Evolutionary conservation across 2,888 invertebrate genomes (phyloP), one percentile per base, ranked within the genome.

Genomic region (Acrocyrtus sp.): DNA sequence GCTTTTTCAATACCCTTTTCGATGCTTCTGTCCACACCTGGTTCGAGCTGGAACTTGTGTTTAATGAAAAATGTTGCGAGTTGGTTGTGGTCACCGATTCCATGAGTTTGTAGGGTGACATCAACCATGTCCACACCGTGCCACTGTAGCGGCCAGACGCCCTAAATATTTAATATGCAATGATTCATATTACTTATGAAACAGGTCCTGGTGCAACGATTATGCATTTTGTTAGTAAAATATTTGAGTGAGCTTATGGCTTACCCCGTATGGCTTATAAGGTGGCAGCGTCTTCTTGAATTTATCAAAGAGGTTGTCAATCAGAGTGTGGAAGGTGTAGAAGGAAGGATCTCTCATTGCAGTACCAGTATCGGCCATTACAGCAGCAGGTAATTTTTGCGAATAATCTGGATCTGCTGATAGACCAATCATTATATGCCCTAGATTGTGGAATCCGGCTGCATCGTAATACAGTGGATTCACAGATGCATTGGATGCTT

Each of bases 251-350:
- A 24, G n/a, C 24, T 50, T n/a, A 17, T 10, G 21, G 12, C 63
- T 34, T 61, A 68, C 70, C 51, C 72, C 72, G 48, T 41, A 51
- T 22, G 61, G 61, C 19, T 50, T 65, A 60, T 94, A 94, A 3
- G 90, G 87, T 0, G 90, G 86, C 29, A 94, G 85, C 15, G 89
- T 89, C 72, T 86, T 86, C 84, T 94, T 94, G 84, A 90, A 90
- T 77, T 89, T 87, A 78, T 89, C 88, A 87, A 94, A 94, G 39
- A 94, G 85, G 79, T 92, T 91, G 21, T 73, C 73, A 3, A 73
- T 15, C 15, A 47, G 15, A 0, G 54, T 47, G 27, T 74, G 74
- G 19, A 53, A 74, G 3, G 63, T 48, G 21, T 63, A 74, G 41
- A 74, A 68, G 1, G 45, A 47, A 8, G 61, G 50, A 22, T 72